Percentiles rank a stretch among this genome's conserved stretches.
phyloP scores from a whole-genome alignment of 2,113 vertebrate genomes.

The Opisthocomus hoazin region DNA sequence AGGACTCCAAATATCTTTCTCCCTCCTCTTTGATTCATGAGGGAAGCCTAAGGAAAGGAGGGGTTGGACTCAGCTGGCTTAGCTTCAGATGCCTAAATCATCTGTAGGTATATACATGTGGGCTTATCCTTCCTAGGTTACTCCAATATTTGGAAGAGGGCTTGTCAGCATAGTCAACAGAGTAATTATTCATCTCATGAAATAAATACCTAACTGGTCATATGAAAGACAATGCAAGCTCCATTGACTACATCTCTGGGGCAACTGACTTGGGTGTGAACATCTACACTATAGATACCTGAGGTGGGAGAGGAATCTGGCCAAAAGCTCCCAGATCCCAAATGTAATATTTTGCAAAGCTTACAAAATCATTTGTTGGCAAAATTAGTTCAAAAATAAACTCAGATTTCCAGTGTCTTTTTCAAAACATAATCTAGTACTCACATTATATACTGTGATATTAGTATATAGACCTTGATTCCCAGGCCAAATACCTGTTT shows the following conservation, averaged over 20 bases:
- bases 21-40: neutral
- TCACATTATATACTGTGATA: neutral
- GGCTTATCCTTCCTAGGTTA: rapidly evolving
- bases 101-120: neutral
- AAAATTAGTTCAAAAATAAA: neutral
- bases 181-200: neutral
- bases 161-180: neutral
- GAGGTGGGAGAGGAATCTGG: neutral
- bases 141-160: neutral
- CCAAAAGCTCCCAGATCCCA: neutral
- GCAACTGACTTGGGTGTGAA: neutral
- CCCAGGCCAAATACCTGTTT: neutral
- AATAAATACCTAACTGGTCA: neutral
- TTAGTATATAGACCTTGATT: neutral
- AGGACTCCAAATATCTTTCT: neutral
- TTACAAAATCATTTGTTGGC: neutral
- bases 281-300: neutral
- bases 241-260: neutral
- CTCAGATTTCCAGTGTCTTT: neutral
- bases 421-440: neutral
- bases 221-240: neutral
- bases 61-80: neutral
- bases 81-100: neutral
- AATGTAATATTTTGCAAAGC: neutral
- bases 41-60: neutral